Evolutionary conservation across 1,140 invertebrate species (phyloP), one percentile per base, ranked within the genome.

Genomic region (Plodia interpunctella): DNA sequence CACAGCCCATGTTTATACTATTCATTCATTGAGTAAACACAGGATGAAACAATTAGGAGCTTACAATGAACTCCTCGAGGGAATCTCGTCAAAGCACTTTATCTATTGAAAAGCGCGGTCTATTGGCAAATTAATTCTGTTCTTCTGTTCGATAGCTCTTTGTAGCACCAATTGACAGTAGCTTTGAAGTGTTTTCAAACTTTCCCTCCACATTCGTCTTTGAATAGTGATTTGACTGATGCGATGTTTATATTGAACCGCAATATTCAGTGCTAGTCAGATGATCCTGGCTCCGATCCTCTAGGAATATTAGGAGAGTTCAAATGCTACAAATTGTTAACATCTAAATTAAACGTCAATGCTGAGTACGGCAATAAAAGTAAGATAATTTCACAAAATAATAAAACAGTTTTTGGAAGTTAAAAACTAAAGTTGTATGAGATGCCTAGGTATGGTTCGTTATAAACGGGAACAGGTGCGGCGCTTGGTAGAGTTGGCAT

Each of bases 51-150:
- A 64, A 62, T 70, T 70, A 64, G 15, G 44, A 49, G 35, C 60
- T 66, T 35, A 38, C 49, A 54, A 15, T 38, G 52, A 55, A 60
- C 60, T 61, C 54, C 67, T 65, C 63, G 50, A 65, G 59, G 59
- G 61, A 59, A 25, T 49, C 57, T 60, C 66, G 62, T 69, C 69
- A 72, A 72, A 72, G 66, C 55, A 69, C 72, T 71, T 72, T 74
- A 63, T 68, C 63, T 68, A 56, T 50, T 54, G 60, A 69, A 68
- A 68, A 62, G 72, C 64, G 66, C 67, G 63, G 64, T 68, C 70
- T 72, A 72, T 80, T 77, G 71, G 72, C 71, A 75, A 80, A 80
- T 77, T 77, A 74, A 80, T 80, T 77, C 60, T 62, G 65, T 71
- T 63, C 65, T 68, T 60, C 59, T 56, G 56, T 55, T 25, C 35